Conservation (phyloP, 2,888 invertebrate genomes). For the Eulithis testata region DNA sequence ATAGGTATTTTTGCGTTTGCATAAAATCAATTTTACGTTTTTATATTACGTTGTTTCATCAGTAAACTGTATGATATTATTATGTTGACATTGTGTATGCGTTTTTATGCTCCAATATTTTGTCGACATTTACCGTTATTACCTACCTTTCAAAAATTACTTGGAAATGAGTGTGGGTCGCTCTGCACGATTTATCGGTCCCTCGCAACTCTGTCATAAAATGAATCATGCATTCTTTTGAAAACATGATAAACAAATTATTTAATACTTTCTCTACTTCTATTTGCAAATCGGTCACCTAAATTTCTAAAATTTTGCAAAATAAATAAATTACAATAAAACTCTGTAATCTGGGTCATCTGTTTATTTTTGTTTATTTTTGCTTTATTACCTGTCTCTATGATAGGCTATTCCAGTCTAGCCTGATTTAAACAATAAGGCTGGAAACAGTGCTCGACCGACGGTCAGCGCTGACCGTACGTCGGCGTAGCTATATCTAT, state of each 20-base stretch:
- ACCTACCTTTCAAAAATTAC: slow-evolving; percentile 22
- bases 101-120: neutral
- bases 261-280: slow-evolving; percentile 22
- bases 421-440: no score
- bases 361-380: neutral
- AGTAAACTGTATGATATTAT: no score
- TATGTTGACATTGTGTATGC: no score
- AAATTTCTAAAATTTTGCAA: slow-evolving; percentile 1
- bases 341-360: no score
- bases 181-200: slow-evolving; percentile 18
- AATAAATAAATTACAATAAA: neutral
- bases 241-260: slow-evolving; percentile 24
- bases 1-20: no score
- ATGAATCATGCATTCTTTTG: slow-evolving; percentile 29
- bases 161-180: slow-evolving; percentile 21
- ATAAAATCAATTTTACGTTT: no score
- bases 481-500: no score
- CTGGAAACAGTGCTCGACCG: no score
- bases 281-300: slow-evolving; percentile 26
- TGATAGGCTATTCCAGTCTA: no score
- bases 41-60: no score
- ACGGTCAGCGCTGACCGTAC: no score
- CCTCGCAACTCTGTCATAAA: slow-evolving; percentile 20
- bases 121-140: slow-evolving; percentile 10
- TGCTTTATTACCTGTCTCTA: slow-evolving; percentile 1